Percentiles rank a stretch among this genome's conserved stretches.
Conservation (phyloP, 2,888 invertebrate genomes). For the Drosophila stalkeri region DNA sequence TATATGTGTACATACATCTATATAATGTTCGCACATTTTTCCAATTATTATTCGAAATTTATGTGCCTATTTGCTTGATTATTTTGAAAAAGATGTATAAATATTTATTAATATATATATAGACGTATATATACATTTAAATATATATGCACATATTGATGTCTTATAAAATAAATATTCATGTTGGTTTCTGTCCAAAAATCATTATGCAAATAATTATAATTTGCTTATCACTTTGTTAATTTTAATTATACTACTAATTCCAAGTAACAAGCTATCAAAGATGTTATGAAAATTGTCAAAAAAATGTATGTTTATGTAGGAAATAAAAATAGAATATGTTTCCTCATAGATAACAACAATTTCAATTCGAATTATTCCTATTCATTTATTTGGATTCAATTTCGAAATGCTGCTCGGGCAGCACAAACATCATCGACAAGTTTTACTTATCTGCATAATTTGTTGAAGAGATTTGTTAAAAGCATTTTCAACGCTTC, state of each 20-base stretch:
- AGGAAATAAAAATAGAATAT: not conserved
- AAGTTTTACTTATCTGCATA: constrained; percentile 75
- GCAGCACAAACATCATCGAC: constrained; percentile 33
- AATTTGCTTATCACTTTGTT: not conserved
- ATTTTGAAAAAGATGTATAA: not conserved
- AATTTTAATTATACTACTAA: not conserved
- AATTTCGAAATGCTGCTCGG: constrained; percentile 12
- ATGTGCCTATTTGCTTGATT: constrained; percentile 7
- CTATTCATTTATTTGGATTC: constrained; percentile 12
- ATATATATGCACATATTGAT: not conserved
- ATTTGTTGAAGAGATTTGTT: constrained; percentile 57
- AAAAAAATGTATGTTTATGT: not conserved
- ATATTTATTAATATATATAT: not conserved
- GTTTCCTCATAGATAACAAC: not conserved
- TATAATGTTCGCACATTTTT: not conserved
- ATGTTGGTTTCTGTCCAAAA: not conserved
- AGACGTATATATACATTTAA: not conserved
- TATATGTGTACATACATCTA: not conserved
- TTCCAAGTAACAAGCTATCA: not conserved
- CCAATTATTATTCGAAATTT: constrained; percentile 13
- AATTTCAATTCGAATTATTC: not conserved
- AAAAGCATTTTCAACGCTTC: constrained; percentile 66
- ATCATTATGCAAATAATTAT: not conserved
- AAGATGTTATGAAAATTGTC: not conserved
- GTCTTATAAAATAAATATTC: not conserved